These are phyloP conservation scores for Drosophila siamana DNA, from an alignment of 2,888 invertebrate species.

Conservation along the genomic window DNA sequence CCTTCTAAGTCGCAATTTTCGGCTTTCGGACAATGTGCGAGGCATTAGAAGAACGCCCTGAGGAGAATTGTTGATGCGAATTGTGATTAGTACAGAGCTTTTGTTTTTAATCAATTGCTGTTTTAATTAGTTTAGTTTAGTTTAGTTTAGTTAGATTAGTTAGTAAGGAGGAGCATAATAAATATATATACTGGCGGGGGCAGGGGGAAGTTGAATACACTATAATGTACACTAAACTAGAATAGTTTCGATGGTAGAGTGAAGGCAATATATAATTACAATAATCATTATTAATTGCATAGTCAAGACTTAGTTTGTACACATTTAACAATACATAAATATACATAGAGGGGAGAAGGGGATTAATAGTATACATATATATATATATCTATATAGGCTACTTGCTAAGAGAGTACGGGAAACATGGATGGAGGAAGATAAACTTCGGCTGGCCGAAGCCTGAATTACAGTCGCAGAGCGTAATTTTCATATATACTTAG, in stretches of 20 bases:
- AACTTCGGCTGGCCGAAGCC: background rate
- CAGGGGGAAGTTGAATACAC: background rate
- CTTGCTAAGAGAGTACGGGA: background rate
- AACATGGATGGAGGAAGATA: background rate
- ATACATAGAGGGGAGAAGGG: background rate
- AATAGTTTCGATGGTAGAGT: background rate
- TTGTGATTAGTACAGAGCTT: slow-evolving; percentile 71
- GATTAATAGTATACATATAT: background rate
- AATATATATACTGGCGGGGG: too few species aligned
- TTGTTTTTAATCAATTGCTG: slow-evolving; percentile 13
- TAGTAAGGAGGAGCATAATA: background rate
- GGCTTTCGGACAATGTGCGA: slow-evolving; percentile 95
- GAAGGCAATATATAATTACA: slow-evolving; percentile 7
- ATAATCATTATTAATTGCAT: slow-evolving; percentile 1
- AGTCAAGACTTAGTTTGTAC: slow-evolving; percentile 6
- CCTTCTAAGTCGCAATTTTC: slow-evolving; percentile 93
- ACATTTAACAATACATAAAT: background rate
- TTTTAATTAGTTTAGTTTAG: slow-evolving; percentile 23
- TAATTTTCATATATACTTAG: background rate
- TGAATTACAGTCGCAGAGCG: background rate
- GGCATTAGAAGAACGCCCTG: slow-evolving; percentile 96
- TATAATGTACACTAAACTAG: slow-evolving; percentile 10
- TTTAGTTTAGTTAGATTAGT: slow-evolving; percentile 18
- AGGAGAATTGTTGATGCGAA: slow-evolving; percentile 71
- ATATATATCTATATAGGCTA: background rate